phyloP scores from a whole-genome alignment of 2,888 invertebrate genomes.

The Drosophila barbarae region DNA sequence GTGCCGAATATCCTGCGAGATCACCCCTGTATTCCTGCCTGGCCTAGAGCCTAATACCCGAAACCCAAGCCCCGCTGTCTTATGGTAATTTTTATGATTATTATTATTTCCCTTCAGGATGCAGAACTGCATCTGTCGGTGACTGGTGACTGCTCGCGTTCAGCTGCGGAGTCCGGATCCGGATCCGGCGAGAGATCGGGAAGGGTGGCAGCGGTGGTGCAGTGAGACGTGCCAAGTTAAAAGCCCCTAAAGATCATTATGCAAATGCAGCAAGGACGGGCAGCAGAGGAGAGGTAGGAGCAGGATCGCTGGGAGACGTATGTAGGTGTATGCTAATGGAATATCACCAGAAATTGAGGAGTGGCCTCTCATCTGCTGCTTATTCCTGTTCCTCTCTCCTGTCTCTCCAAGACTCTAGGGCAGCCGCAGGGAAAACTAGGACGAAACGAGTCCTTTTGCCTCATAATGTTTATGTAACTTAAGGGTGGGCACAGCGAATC shows the following conservation, averaged over 20 bases:
- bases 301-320: not conserved
- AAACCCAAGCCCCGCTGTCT: conserved; percentile 44
- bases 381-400: not conserved
- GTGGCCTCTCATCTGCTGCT: no score
- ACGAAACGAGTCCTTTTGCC: conserved; percentile 8
- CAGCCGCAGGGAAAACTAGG: not conserved
- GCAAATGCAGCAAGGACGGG: conserved; percentile 23
- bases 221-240: conserved; percentile 70
- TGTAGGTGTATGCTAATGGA: not conserved
- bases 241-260: conserved; percentile 56
- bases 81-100: conserved; percentile 72
- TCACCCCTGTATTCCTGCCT: conserved; percentile 13
- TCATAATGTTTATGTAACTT: conserved; percentile 13
- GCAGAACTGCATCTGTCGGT: conserved; percentile 62
- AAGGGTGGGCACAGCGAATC: conserved; percentile 29
- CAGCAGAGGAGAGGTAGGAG: not conserved
- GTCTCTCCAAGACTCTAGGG: conserved; percentile 7
- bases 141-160: conserved; percentile 18
- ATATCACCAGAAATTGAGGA: not conserved
- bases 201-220: conserved; percentile 40
- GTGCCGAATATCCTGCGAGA: conserved; percentile 22
- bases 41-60: not conserved
- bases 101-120: conserved; percentile 56
- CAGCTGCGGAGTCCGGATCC: conserved; percentile 16
- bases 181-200: not conserved